Evolutionary conservation across 2,888 invertebrate genomes (phyloP).

Genomic region (Caenorhabditis auriculariae): DNA sequence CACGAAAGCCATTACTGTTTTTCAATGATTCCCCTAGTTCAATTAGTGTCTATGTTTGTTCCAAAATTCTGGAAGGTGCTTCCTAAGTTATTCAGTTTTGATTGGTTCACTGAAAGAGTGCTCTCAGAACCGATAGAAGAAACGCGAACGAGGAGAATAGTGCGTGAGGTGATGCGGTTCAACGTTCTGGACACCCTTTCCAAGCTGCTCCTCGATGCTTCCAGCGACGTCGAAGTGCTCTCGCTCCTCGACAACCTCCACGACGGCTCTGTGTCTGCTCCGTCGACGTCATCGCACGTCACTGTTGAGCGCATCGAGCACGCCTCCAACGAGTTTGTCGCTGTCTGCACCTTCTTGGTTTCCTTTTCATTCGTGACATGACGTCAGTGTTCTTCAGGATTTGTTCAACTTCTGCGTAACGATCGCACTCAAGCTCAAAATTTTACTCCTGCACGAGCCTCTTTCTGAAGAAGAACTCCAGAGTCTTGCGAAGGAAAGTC

Average conservation of each 20-base stretch:
- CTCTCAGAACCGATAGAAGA: too few relatives aligned
- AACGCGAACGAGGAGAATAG: too few relatives aligned
- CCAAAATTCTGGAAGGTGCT: too few relatives aligned
- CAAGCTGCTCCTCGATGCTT: too few relatives aligned
- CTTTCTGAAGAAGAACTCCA: constrained; percentile 16
- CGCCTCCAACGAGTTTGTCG: constrained; percentile 18
- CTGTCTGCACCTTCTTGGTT: constrained; percentile 13
- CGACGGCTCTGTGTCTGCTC: constrained; percentile 4
- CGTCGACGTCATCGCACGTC: background rate
- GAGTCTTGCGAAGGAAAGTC: background rate
- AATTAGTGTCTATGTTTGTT: too few relatives aligned
- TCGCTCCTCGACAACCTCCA: constrained; percentile 8
- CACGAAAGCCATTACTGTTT: too few relatives aligned
- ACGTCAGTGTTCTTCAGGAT: constrained; percentile 8
- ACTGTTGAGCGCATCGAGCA: constrained; percentile 11
- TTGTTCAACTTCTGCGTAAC: constrained; percentile 19
- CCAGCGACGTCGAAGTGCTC: constrained; percentile 2
- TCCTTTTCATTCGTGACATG: background rate
- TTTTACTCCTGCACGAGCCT: constrained; percentile 10
- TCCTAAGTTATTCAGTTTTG: too few relatives aligned
- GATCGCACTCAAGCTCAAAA: constrained; percentile 13
- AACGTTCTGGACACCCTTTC: too few relatives aligned
- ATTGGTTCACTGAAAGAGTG: too few relatives aligned
- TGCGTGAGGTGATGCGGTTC: too few relatives aligned
- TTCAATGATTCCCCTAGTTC: too few relatives aligned